Conservation (phyloP, 2,797 vertebrate genomes). For the Cryptoblepharus egeriae region DNA sequence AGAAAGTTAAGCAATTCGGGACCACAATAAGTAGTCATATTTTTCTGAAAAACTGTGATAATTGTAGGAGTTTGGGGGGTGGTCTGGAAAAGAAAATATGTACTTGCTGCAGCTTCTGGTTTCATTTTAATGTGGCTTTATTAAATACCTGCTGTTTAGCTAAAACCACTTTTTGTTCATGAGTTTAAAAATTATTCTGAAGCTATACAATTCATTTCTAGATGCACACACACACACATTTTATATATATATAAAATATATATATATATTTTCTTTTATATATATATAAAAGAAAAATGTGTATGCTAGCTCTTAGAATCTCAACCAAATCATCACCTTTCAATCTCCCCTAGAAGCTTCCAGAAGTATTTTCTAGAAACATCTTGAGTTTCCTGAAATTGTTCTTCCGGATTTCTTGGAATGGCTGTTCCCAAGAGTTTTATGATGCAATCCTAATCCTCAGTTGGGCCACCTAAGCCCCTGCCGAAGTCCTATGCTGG, state of each 20-base stretch:
- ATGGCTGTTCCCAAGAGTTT: slow-evolving; percentile 58
- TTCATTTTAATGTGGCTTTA: slow-evolving; percentile 75
- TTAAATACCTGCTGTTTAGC: slow-evolving; percentile 59
- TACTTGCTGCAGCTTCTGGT: slow-evolving; percentile 75
- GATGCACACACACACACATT: slow-evolving; percentile 60
- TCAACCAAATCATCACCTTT: slow-evolving; percentile 61
- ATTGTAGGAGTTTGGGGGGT: slow-evolving; percentile 59
- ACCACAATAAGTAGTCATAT: slow-evolving; percentile 75
- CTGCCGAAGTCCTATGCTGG: no score
- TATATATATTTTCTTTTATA: slow-evolving; percentile 26
- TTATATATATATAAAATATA: neutral
- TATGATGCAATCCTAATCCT: no score
- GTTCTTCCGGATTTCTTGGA: slow-evolving; percentile 60
- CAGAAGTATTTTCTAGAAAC: slow-evolving; percentile 28
- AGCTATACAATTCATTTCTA: slow-evolving; percentile 71
- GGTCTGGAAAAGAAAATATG: slow-evolving; percentile 69
- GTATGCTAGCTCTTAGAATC: slow-evolving; percentile 20
- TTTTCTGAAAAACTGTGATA: slow-evolving; percentile 72
- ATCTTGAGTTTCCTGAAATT: slow-evolving; percentile 24
- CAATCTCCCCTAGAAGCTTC: slow-evolving; percentile 64
- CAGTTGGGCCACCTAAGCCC: no score
- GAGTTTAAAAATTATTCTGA: slow-evolving; percentile 61
- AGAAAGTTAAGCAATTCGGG: slow-evolving; percentile 75
- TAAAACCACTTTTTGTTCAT: slow-evolving; percentile 63
- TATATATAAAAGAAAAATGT: no score